Base-by-base conservation (phyloP, 2,888 invertebrate species). In the Ophion obscuratus region DNA sequence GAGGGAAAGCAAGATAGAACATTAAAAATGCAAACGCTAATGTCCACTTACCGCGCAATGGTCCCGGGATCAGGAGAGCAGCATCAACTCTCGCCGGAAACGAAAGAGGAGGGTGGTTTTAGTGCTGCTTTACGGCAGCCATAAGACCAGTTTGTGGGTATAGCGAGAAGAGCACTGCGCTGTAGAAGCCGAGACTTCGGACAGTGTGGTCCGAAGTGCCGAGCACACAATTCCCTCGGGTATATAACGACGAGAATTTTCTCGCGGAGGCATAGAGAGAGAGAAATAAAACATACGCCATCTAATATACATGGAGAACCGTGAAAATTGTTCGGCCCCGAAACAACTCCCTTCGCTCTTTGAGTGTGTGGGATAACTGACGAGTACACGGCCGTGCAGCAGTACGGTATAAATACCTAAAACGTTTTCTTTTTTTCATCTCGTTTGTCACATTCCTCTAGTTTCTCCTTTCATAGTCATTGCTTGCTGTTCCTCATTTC, bases 131-230 rank as follows among this genome's bases (percentile, higher is more conserved):
- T 86, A 86, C 86, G 81, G 83, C 83, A 70, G 83, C 83, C 83
- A 78, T 86, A 83, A 86, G 80, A 86, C 86, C 86, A 86, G 83
- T 86, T 86, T 83, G 83, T 83, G 86, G 86, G 81, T 71, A 86
- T 86, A 86, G 70, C 81, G 81, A 81, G 81, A 64, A 83, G 83
- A 36, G 36, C 31, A 27, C 67, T 64, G 64, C 14, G 70, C 24
- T 80, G 14, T 61, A 74, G 73, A 44, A 64, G 47, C 59, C 47
- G 59, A 77, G 36, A 61, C 61, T 64, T 36, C 27, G 73, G 71
- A 74, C 62, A 62, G 81, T 68, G 62, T 53, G 81, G 76, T 70
- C 74, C 68, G 36, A 47, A 68, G 68, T 68, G 75, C 68, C 81
- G 17, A 75, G 53, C 53, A 70, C 57, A 70, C 53, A 66, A 75